A percentile compares a stretch with the other conserved stretches of the same genome.
These are phyloP conservation scores for Diceros bicornis DNA, from an alignment of 2,797 vertebrate genomes.

Conservation along the genomic window DNA sequence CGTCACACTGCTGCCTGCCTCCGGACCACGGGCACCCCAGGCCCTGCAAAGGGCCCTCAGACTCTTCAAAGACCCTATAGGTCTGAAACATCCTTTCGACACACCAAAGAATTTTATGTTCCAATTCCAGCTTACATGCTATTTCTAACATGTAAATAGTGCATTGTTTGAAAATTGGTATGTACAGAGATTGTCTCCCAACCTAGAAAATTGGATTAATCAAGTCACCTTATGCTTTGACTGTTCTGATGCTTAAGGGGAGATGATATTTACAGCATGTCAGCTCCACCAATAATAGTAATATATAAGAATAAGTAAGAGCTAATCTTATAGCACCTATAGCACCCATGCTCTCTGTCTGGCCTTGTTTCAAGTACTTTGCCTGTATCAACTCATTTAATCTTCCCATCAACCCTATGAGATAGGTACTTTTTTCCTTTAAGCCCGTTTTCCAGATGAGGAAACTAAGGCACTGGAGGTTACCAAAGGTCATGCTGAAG, in stretches of 20 bases:
- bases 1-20: neutral
- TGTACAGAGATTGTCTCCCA: neutral
- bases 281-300: no score
- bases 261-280: neutral
- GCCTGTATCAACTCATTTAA: neutral
- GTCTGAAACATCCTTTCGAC: neutral
- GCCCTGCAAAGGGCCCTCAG: neutral
- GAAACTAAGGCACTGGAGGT: neutral
- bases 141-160: neutral
- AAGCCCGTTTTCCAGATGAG: neutral
- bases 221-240: neutral
- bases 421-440: neutral
- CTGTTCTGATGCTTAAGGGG: neutral
- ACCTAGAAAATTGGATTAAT: neutral
- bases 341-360: neutral
- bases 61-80: neutral
- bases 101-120: neutral
- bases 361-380: neutral
- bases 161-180: neutral
- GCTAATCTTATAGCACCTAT: neutral
- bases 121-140: neutral
- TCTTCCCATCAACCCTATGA: neutral
- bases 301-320: no score
- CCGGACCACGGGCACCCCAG: neutral
- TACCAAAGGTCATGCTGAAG: neutral